A percentile compares a stretch with the other conserved stretches of the same genome.
phyloP scores from a whole-genome alignment of 30 jellyfish, hydroid and myxozoan species.

The Sanderia malayensis region DNA sequence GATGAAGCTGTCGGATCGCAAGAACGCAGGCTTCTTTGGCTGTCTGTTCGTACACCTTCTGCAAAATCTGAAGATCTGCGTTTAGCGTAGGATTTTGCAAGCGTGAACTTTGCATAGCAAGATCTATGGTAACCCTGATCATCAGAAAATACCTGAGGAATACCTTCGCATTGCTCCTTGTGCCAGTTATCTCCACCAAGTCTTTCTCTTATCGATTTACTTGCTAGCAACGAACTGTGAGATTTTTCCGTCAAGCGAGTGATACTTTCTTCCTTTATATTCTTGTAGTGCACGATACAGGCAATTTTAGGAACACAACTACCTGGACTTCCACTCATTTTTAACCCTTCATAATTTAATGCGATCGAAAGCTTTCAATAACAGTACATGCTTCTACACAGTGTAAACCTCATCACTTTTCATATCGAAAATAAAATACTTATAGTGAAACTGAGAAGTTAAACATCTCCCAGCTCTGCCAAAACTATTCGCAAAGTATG shows the following conservation, averaged over 20 bases:
- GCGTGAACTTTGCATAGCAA: conserved; percentile 20
- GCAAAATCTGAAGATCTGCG: conserved; percentile 5
- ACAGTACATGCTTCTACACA: too few species aligned
- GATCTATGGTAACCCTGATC: conserved; percentile 11
- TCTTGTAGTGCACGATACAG: conserved; percentile 15
- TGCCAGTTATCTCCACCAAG: conserved; percentile 25
- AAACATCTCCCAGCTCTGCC: too few species aligned
- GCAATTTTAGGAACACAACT: background rate
- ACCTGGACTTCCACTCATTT: too few species aligned
- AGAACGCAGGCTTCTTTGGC: background rate
- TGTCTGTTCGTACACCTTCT: background rate
- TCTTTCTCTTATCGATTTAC: conserved; percentile 24
- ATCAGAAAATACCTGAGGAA: background rate
- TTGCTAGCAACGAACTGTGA: conserved; percentile 4
- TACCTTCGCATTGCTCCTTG: conserved; percentile 10
- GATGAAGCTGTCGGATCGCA: background rate
- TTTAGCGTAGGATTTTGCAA: conserved; percentile 6
- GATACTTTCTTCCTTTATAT: background rate
- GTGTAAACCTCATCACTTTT: too few species aligned
- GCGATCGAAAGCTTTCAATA: too few species aligned
- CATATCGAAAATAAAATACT: too few species aligned
- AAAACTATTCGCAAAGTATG: too few species aligned
- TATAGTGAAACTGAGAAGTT: too few species aligned
- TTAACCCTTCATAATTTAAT: too few species aligned
- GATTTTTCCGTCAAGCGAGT: background rate